Evolutionary conservation across 1,140 invertebrate species (phyloP), one percentile per base, ranked within the genome.

Genomic region (Chrysopa pallens): DNA sequence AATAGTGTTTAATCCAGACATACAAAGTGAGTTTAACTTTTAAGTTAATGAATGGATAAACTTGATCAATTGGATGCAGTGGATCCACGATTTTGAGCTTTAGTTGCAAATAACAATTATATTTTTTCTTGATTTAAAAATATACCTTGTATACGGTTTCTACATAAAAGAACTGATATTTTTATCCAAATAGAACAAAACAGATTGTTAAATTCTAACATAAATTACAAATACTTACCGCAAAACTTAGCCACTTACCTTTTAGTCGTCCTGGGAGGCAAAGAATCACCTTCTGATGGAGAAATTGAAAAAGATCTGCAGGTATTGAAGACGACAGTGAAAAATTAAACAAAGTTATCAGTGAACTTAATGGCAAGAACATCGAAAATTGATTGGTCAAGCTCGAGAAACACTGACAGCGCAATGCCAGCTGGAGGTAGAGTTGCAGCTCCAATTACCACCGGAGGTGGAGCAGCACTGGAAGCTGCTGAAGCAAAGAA

Each of bases 231-330:
- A n/a, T n/a, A n/a, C n/a, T n/a, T n/a, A n/a, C n/a, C n/a, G 93
- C 90, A 92, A 92, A 96, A 98, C 91, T 88, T 97, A 73, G 90
- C 91, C 74, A 92, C 92, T 73, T 97, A 97, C 67, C 67, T 96
- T 59, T 75, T 98, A 59, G 87, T 88, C 63, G 78, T 80, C 59
- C 71, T 96, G 47, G 88, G 88, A 45, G 91, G 90, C 49, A 92
- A 92, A 61, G 67, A 74, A 39, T 64, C 67, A 41, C 91, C 91
- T 44, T 67, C 67, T 29, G 73, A 76, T 48, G 77, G 71, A 50
- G 90, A 95, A 59, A 74, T 97, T 37, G 87, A 95, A 55, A 95
- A 94, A 84, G 87, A 50, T 91, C 88, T 9, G 92, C 96, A 37
- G 92, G 92, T 58, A 91, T 97, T 62, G 92, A 96, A 68, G 74